Evolutionary conservation across 1,140 invertebrate genomes (phyloP).

Genomic region (Ostrea edulis): DNA sequence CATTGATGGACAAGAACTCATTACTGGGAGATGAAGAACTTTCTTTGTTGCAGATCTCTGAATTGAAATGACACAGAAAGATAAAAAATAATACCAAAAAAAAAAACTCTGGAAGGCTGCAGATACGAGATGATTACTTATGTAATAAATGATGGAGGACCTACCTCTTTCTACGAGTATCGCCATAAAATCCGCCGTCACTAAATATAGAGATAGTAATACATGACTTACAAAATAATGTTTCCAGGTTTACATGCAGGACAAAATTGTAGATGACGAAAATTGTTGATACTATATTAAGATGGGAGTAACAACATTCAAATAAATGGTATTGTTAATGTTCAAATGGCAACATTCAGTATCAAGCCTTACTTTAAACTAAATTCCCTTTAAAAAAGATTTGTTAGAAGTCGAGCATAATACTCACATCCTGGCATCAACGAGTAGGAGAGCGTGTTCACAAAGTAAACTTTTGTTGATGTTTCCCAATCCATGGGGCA

Average conservation of each 20-base stretch:
- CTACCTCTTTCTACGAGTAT: background rate
- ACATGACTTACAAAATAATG: background rate
- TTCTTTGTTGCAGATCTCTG: background rate
- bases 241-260: no score
- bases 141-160: background rate
- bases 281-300: no score
- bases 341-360: no score
- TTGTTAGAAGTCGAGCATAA: no score
- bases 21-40: background rate
- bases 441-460: background rate
- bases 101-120: background rate
- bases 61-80: background rate
- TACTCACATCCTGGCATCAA: background rate
- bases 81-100: background rate
- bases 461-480: background rate
- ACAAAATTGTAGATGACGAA: no score
- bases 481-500: background rate
- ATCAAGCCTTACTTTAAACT: no score
- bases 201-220: background rate
- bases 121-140: no score
- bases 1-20: background rate
- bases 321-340: no score
- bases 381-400: no score
- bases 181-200: constrained; percentile 1
- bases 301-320: no score